Percentiles rank a stretch among this genome's conserved stretches.
phyloP scores from a whole-genome alignment of 92 coral and sea anemone species.

The Porites divaricata region DNA sequence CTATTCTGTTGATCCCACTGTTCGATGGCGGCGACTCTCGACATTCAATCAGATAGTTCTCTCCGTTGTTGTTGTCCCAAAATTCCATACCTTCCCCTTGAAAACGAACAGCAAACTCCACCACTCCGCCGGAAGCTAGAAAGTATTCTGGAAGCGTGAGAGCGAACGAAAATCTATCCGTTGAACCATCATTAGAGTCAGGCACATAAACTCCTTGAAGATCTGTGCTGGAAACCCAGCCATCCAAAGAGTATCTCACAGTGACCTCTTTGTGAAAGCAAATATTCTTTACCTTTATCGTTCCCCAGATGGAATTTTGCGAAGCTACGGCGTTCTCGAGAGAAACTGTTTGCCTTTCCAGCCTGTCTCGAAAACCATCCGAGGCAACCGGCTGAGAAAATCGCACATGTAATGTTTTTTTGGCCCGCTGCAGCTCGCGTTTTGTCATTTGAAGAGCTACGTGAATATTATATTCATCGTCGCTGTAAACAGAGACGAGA shows the following conservation, averaged over 20 bases:
- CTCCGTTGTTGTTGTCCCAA: conserved; percentile 94
- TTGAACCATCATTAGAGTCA: conserved; percentile 89
- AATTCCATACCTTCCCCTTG: conserved; percentile 84
- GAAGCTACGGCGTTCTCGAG: conserved; percentile 93
- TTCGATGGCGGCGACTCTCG: conserved; percentile 32
- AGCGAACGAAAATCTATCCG: conserved; percentile 96
- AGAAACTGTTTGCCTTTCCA: conserved; percentile 76
- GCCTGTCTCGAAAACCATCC: conserved; percentile 74
- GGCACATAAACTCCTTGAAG: conserved; percentile 77
- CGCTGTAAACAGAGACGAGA: conserved; percentile 88
- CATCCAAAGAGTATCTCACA: conserved; percentile 78
- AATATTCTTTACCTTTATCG: conserved; percentile 94
- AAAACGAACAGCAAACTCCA: conserved; percentile 91
- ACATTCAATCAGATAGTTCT: conserved; percentile 87
- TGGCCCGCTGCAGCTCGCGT: conserved; percentile 75
- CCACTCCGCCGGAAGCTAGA: conserved; percentile 78
- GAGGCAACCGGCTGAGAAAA: conserved; percentile 91
- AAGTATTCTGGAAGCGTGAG: conserved; percentile 88
- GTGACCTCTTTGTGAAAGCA: conserved; percentile 81
- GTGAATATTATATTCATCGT: conserved; percentile 92
- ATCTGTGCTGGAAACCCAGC: conserved; percentile 82
- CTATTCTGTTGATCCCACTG: conserved; percentile 30
- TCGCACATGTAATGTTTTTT: conserved; percentile 76
- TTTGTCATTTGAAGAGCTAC: conserved; percentile 79
- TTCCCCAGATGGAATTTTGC: conserved; percentile 91